Percentiles rank a stretch among this genome's conserved stretches.
Conservation (phyloP, 2,113 vertebrate species). For the Mohoua ochrocephala region DNA sequence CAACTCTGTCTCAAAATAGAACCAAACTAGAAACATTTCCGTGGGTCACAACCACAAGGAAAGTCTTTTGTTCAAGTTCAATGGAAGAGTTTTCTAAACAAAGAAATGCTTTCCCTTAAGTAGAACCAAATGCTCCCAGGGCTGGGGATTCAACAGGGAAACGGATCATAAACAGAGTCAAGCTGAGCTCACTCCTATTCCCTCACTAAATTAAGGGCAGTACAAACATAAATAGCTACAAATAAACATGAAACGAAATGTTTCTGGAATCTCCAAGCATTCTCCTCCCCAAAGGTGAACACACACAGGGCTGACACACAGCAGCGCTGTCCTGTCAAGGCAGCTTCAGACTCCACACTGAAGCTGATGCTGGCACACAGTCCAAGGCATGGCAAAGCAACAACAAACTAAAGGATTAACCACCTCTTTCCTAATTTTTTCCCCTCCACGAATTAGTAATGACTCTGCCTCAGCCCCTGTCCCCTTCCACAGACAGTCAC, state of each 20-base stretch:
- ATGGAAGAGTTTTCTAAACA: slow-evolving; percentile 47
- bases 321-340: neutral
- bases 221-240: neutral
- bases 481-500: neutral
- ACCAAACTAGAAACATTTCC: slow-evolving; percentile 26
- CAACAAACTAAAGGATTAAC: neutral
- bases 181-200: neutral
- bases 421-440: neutral
- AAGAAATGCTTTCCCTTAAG: slow-evolving; percentile 32
- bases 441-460: neutral
- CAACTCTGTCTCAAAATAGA: slow-evolving; percentile 22
- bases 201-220: neutral
- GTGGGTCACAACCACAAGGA: slow-evolving; percentile 22
- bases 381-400: neutral
- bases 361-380: fast-evolving
- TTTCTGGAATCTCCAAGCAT: neutral
- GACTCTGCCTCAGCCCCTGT: neutral
- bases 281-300: neutral
- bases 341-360: neutral
- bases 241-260: neutral
- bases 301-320: neutral
- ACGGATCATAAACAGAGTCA: neutral
- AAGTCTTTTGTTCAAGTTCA: slow-evolving; percentile 60
- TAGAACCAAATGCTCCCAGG: slow-evolving; percentile 44
- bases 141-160: neutral